Percentiles rank a stretch among this genome's conserved stretches.
Conservation (phyloP, 2,888 invertebrate species). For the Meteorus cinctellus region DNA sequence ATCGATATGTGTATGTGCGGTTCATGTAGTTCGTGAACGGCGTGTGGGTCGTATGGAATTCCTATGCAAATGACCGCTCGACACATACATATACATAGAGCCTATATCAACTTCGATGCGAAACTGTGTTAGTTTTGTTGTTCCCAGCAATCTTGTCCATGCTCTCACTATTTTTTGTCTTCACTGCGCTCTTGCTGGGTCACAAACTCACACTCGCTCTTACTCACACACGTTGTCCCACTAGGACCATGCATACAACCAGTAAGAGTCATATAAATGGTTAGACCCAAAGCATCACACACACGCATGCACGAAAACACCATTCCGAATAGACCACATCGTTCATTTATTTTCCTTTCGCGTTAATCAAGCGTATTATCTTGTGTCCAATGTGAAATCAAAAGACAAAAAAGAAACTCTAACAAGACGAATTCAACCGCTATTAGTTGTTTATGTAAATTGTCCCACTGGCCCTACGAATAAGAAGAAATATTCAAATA, state of each 20-base stretch:
- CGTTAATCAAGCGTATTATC: conserved; percentile 14
- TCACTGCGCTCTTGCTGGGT: no score
- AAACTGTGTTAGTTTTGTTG: conserved; percentile 29
- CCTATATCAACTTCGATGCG: conserved; percentile 27
- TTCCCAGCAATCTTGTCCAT: conserved; percentile 37
- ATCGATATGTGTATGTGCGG: conserved; percentile 2
- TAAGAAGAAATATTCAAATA: conserved; percentile 17
- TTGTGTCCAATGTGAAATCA: neutral
- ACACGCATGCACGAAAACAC: neutral
- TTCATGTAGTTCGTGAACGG: conserved; percentile 33
- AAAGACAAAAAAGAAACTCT: conserved; percentile 1
- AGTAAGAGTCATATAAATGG: conserved; percentile 24
- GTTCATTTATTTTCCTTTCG: conserved; percentile 17
- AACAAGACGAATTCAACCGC: conserved; percentile 29
- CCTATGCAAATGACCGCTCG: conserved; percentile 42
- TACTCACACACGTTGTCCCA: neutral
- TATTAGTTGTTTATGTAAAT: conserved; percentile 42
- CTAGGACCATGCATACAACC: conserved; percentile 10
- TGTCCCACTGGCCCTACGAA: conserved; percentile 5
- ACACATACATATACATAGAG: conserved; percentile 17
- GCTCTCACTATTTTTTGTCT: neutral
- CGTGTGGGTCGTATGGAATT: conserved; percentile 45
- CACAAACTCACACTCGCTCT: no score
- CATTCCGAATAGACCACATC: conserved; percentile 9
- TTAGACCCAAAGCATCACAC: conserved; percentile 17